Evolutionary conservation across 2,113 vertebrate species (phyloP), one percentile per base, ranked within the genome.

Genomic region (Hippocampus comes): DNA sequence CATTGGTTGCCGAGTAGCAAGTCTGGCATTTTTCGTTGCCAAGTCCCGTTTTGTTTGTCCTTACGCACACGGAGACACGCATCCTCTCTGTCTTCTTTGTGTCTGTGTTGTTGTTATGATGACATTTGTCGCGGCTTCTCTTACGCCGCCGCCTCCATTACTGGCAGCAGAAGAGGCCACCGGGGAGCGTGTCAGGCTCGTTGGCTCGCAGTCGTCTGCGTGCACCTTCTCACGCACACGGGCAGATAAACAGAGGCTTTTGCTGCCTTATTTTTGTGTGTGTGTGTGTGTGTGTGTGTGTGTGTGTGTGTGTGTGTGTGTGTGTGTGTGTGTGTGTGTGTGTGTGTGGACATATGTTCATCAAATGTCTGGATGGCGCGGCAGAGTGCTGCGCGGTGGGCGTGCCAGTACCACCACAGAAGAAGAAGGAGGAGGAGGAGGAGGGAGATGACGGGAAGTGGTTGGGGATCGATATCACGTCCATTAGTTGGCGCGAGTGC

Each of bases 151-250:
- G 83, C 76, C 69, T 83, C 81, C 78, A 80, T 88, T 87, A 81
- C 76, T 82, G 79, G 73, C 78, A 80, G 83, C 85, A 80, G 74
- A 81, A 84, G 71, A 71, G 77, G 77, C 79, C 89, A 68, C 82
- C 65, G 10, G 77, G 82, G 72, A 86, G 65, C 61, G 75, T 53
- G 75, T n/a, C 21, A 78, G 59, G 76, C 70, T 76, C 79, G 80
- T 82, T 76, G 80, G 78, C 76, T 81, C 15, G 71, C 82, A 78
- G n/a, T 86, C 84, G 79, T 61, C 51, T 84, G 81, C 46, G 75
- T 74, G 78, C 30, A 63, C 68, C 82, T 86, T 78, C 10, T 10
- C 34, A 14, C 63, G n/a, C 63, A 23, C 41, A 25, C 38, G 9
- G 9, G 20, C 8, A 2, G n/a, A 64, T 43, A 46, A 23, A 65